Evolutionary conservation across 2,888 invertebrate species (phyloP).

Genomic region (Linnaemya tessellans): DNA sequence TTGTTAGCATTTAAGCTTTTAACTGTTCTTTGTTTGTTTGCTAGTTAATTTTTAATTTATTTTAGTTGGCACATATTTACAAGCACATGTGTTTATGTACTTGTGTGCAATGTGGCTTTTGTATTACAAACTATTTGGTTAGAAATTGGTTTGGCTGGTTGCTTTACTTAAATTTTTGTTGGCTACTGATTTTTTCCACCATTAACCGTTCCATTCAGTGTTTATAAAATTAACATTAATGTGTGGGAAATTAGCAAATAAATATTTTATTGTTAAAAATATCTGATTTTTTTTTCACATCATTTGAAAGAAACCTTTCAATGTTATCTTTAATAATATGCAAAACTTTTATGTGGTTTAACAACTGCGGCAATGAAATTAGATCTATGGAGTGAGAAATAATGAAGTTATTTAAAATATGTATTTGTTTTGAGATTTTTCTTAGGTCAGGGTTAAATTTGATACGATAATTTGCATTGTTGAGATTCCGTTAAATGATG

Average conservation of each 20-base stretch:
- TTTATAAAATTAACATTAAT: neutral
- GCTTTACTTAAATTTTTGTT: slow-evolving; percentile 55
- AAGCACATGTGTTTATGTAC: no score
- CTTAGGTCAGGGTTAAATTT: slow-evolving; percentile 2
- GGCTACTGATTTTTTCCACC: slow-evolving; percentile 5
- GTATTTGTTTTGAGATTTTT: neutral
- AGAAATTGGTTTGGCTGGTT: slow-evolving; percentile 66
- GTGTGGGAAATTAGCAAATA: slow-evolving; percentile 48
- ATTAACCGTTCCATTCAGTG: neutral
- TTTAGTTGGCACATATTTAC: neutral
- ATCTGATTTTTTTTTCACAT: neutral
- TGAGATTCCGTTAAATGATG: no score
- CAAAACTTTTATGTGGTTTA: slow-evolving; percentile 42
- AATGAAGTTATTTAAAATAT: neutral
- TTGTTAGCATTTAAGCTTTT: slow-evolving; percentile 53
- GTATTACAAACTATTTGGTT: slow-evolving; percentile 69
- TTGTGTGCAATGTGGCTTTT: slow-evolving; percentile 58
- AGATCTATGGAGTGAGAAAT: slow-evolving; percentile 20
- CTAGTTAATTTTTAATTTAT: neutral
- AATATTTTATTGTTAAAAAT: neutral
- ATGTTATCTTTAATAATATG: slow-evolving; percentile 41
- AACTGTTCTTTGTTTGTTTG: slow-evolving; percentile 10
- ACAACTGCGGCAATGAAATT: slow-evolving; percentile 29
- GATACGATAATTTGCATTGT: neutral
- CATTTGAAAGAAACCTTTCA: slow-evolving; percentile 38